phyloP scores from a whole-genome alignment of 2,113 vertebrate genomes.

The Hemiprocne comata region DNA sequence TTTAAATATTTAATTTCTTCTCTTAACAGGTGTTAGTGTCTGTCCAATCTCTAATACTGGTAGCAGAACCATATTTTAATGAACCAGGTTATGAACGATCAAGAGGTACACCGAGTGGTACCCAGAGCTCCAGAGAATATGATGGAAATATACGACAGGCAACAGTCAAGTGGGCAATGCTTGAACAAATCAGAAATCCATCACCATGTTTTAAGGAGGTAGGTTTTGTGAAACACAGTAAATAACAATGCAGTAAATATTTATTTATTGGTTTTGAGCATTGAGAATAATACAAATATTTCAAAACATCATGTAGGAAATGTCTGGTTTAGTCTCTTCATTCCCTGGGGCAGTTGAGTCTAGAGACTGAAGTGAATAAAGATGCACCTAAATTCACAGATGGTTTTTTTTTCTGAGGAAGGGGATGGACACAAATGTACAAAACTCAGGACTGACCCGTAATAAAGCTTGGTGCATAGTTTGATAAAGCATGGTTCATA shows the following conservation, averaged over 20 bases:
- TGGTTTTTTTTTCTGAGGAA: not conserved
- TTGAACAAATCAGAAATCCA: conserved; percentile 96
- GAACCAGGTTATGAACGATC: conserved; percentile 97
- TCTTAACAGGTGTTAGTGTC: conserved; percentile 91
- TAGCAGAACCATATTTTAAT: conserved; percentile 97
- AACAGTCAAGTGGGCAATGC: conserved; percentile 98
- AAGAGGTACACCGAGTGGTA: conserved; percentile 93
- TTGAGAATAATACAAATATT: not conserved
- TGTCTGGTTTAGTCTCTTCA: not conserved
- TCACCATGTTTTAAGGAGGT: conserved; percentile 99
- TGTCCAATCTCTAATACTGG: conserved; percentile 96
- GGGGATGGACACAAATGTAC: not conserved
- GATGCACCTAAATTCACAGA: not conserved
- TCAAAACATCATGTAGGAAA: not conserved
- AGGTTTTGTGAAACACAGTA: conserved; percentile 8
- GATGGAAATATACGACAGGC: conserved; percentile 98
- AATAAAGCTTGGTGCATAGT: not conserved
- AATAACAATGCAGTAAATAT: not conserved
- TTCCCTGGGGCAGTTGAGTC: not conserved
- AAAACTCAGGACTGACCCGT: not conserved
- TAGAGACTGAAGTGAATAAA: not conserved
- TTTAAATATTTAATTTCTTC: not conserved
- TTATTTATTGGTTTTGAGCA: not conserved
- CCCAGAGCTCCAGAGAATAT: conserved; percentile 97
- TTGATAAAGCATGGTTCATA: not conserved